Evolutionary conservation across 2,888 invertebrate species (phyloP).

Genomic region (Thera obeliscata): DNA sequence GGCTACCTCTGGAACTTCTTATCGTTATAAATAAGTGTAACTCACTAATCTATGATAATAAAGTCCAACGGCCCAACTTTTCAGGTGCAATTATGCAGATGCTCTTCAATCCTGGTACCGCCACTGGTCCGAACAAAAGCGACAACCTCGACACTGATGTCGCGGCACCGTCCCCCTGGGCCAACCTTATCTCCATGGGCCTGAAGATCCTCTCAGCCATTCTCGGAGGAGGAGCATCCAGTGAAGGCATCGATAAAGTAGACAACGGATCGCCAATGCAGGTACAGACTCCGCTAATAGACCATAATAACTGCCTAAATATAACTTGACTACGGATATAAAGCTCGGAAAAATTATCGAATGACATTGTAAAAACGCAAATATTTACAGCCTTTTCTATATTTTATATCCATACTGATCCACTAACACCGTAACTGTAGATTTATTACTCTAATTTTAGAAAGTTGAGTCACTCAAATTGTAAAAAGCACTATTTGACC

Average conservation of each 20-base stretch:
- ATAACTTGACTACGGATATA: constrained; percentile 32
- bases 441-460: constrained; percentile 56
- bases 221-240: constrained; percentile 90
- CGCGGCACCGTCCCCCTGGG: constrained; percentile 92
- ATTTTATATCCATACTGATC: constrained; percentile 69
- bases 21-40: constrained; percentile 19
- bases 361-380: constrained; percentile 51
- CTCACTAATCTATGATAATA: constrained; percentile 25
- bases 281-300: constrained; percentile 79
- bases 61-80: constrained; percentile 33
- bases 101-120: constrained; percentile 88
- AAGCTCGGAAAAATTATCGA: constrained; percentile 38
- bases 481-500: constrained; percentile 71
- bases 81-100: constrained; percentile 92
- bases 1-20: constrained; percentile 15
- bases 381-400: constrained; percentile 44
- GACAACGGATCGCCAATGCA: constrained; percentile 96
- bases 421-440: constrained; percentile 78
- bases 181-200: constrained; percentile 93
- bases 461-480: constrained; percentile 60
- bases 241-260: constrained; percentile 95
- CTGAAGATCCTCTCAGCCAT: constrained; percentile 93
- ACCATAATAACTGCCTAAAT: constrained; percentile 33
- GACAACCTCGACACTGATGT: constrained; percentile 89
- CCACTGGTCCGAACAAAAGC: constrained; percentile 91